Conservation (phyloP, 2,888 invertebrate genomes). For the Harmothoe impar region DNA sequence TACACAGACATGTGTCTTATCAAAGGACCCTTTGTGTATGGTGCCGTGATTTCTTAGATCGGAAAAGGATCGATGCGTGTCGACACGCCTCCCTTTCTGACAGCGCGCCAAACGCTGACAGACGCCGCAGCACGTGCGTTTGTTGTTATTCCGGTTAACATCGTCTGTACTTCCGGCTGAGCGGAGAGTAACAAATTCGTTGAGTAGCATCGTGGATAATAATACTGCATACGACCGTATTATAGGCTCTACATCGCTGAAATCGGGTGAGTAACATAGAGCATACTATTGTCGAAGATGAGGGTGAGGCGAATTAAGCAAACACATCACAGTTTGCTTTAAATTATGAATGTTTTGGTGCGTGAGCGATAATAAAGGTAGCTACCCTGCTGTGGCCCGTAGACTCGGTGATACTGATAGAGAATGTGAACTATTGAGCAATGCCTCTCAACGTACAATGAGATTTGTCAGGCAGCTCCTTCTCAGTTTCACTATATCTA, state of each 20-base stretch:
- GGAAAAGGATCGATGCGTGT: neutral
- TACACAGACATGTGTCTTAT: neutral
- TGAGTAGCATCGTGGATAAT: neutral
- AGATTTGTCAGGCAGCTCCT: too few relatives aligned
- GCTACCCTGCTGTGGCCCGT: too few relatives aligned
- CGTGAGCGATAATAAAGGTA: neutral
- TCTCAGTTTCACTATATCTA: too few relatives aligned
- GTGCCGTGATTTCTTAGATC: neutral
- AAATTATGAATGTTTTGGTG: neutral
- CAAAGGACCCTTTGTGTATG: neutral
- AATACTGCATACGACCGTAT: neutral
- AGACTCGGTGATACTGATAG: too few relatives aligned
- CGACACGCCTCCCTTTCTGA: neutral
- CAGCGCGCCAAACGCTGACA: neutral
- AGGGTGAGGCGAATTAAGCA: too few relatives aligned
- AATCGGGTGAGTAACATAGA: neutral
- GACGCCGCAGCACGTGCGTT: neutral
- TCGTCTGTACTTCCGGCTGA: neutral
- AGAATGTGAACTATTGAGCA: too few relatives aligned
- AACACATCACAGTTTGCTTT: too few relatives aligned
- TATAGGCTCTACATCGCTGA: neutral
- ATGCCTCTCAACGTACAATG: too few relatives aligned
- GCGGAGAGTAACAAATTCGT: neutral
- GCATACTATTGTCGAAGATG: too few relatives aligned
- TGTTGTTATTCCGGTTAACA: neutral